Evolutionary conservation across 2,113 vertebrate species (phyloP).

Genomic region (Lynx canadensis): DNA sequence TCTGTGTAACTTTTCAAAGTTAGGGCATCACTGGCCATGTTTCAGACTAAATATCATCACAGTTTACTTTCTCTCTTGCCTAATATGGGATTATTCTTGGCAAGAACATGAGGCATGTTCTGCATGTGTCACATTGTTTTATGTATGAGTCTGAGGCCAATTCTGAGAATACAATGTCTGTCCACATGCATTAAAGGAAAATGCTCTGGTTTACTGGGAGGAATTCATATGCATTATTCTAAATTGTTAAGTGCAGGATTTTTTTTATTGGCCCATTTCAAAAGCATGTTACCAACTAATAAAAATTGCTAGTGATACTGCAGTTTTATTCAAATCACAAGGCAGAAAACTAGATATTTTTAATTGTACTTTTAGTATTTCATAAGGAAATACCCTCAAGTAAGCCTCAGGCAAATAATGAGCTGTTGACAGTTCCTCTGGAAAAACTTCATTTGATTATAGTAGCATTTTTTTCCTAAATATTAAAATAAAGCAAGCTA

Average conservation of each 20-base stretch:
- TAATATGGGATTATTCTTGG: background rate
- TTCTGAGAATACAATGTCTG: background rate
- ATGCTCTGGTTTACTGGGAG: background rate
- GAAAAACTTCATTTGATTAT: conserved; percentile 31
- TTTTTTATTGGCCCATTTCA: background rate
- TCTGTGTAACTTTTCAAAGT: background rate
- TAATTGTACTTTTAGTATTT: conserved; percentile 23
- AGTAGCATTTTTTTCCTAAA: conserved; percentile 39
- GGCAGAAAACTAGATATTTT: conserved; percentile 4
- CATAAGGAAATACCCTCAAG: conserved; percentile 29
- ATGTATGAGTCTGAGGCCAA: background rate
- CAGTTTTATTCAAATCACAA: conserved; percentile 12
- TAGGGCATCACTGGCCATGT: background rate
- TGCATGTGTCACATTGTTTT: background rate
- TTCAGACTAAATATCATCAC: conserved; percentile 7
- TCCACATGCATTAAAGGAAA: background rate
- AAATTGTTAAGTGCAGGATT: background rate
- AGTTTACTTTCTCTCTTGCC: background rate
- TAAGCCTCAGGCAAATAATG: conserved; percentile 56
- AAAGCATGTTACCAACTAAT: conserved; percentile 43
- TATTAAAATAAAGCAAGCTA: conserved; percentile 57
- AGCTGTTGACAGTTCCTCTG: conserved; percentile 34
- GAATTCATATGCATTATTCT: background rate
- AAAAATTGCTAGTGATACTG: conserved; percentile 49
- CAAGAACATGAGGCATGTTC: background rate